Evolutionary conservation across 2,797 vertebrate genomes (phyloP).

Genomic region (Euphonia xanthogaster): DNA sequence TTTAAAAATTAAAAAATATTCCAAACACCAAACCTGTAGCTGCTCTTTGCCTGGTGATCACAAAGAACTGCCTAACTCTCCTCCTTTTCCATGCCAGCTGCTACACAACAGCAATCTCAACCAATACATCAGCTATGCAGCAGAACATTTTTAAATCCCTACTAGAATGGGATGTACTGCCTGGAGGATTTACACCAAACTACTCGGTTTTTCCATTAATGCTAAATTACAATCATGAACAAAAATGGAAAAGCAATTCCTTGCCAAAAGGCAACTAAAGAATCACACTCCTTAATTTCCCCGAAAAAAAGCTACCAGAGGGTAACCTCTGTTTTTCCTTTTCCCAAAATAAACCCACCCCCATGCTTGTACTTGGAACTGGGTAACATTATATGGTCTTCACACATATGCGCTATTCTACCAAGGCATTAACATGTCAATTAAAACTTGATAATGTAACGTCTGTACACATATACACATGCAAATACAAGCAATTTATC

Average conservation of each 20-base stretch:
- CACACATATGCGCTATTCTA: not conserved
- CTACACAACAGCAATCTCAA: not conserved
- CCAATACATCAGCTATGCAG: not conserved
- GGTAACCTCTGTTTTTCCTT: not conserved
- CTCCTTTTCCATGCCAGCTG: not conserved
- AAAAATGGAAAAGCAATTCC: not conserved
- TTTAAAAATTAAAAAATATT: not conserved
- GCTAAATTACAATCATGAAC: not conserved
- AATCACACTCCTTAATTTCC: not conserved
- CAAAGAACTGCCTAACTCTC: not conserved
- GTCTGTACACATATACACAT: not conserved
- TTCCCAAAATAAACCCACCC: conserved; percentile 28
- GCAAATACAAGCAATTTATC: not conserved
- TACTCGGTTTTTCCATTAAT: not conserved
- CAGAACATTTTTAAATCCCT: not conserved
- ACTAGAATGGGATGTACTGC: not conserved
- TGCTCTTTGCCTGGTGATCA: not conserved
- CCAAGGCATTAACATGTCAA: not conserved
- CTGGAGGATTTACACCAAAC: not conserved
- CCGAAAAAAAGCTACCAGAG: not conserved
- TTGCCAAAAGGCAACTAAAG: not conserved
- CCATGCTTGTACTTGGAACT: not conserved
- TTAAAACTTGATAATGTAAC: not conserved
- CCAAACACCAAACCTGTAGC: not conserved
- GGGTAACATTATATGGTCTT: not conserved